Evolutionary conservation across 2,888 invertebrate genomes (phyloP), one percentile per base, ranked within the genome.

Genomic region (Candidula unifasciata): DNA sequence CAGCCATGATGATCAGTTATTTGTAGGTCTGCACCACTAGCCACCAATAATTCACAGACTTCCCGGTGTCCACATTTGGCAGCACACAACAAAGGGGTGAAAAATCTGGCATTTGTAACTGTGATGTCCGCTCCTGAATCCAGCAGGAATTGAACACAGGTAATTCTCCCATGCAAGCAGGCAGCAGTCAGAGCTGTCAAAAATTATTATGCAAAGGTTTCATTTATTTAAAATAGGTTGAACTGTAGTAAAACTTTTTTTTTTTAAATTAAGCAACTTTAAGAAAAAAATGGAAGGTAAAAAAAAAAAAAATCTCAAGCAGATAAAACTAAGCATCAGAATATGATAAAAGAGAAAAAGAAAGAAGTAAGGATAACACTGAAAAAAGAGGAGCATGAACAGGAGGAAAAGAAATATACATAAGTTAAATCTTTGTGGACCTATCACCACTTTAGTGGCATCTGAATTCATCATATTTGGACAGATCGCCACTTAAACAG

Each of bases 21-120:
- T 82, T 92, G 91, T 16, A 92, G 88, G 27, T 90, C 89, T 6
- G 94, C 94, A 91, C 95, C 95, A 88, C 92, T 89, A 54, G 96
- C 95, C 64, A 97, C 87, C 74, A 97, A 94, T 87, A 96, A 95
- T 92, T 98, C 96, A 0, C 97, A 97, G 0, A 98, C 95, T 30
- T 97, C 96, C 95, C 97, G 96, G 92, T 97, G 96, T 0, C 98
- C 98, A 90, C 97, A 97, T 90, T 96, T 96, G 0, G 97, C 97
- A 0, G 98, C 97, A 82, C 97, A 94, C 89, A 97, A 96, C 68
- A 99, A 94, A 0, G 98, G 96, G 0, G 97, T 96, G 92, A 96
- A 95, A 74, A 96, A 89, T 85, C 94, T 91, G 54, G 96, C 95
- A 92, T 98, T 98, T 0, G 96, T 94, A 0, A 96, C 95, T 85